A percentile compares a stretch with the other conserved stretches of the same genome.
Evolutionary conservation across 1,140 invertebrate species (phyloP).

Genomic region (Carcinoscorpius rotundicauda): DNA sequence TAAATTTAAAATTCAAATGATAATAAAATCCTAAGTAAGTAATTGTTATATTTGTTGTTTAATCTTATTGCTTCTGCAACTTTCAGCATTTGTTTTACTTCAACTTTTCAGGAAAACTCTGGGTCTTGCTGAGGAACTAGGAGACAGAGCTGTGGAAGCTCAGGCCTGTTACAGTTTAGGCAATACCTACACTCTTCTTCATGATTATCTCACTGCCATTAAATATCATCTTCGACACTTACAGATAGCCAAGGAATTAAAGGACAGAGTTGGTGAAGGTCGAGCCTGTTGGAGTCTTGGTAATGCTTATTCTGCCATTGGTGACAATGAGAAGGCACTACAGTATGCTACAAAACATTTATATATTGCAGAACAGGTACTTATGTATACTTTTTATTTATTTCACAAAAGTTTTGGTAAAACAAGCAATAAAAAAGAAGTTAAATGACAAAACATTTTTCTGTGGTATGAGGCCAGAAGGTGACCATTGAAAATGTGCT

Average conservation of each 20-base stretch:
- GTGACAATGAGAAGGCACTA: slow-evolving; percentile 81
- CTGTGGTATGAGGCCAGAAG: no score
- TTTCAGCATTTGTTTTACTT: no score
- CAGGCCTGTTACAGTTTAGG: slow-evolving; percentile 94
- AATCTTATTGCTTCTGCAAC: no score
- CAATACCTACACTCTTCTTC: slow-evolving; percentile 88
- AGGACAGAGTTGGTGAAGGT: slow-evolving; percentile 76
- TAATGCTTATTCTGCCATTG: slow-evolving; percentile 83
- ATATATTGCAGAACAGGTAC: slow-evolving; percentile 80
- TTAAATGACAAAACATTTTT: no score
- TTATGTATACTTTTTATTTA: not conserved
- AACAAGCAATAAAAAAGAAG: no score
- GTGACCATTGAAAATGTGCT: no score
- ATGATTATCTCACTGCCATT: slow-evolving; percentile 79
- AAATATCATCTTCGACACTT: slow-evolving; percentile 88
- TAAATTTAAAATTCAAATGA: no score
- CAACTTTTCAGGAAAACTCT: no score
- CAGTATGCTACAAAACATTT: slow-evolving; percentile 80
- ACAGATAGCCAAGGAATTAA: slow-evolving; percentile 75
- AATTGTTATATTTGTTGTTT: no score
- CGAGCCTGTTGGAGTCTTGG: slow-evolving; percentile 46
- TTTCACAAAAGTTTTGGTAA: no score
- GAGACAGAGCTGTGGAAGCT: slow-evolving; percentile 86
- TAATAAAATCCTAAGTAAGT: no score
- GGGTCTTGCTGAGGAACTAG: slow-evolving; percentile 56